Evolutionary conservation across 2,888 invertebrate species (phyloP), one percentile per base, ranked within the genome.

Genomic region (Tuberolachnus salignus): DNA sequence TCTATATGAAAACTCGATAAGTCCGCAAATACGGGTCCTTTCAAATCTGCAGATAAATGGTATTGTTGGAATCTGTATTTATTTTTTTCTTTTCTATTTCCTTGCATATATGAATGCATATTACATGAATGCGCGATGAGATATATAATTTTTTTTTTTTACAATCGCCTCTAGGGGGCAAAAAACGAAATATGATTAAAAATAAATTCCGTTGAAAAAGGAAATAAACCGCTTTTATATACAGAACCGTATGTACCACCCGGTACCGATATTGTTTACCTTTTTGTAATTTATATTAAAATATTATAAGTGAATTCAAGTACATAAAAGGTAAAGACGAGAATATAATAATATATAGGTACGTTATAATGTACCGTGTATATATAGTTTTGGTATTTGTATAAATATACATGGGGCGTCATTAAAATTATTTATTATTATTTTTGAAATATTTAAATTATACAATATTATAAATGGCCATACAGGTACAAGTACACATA

Each of bases 231-330:
- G 21, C 55, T 70, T 44, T 44, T 11, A 34, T 34, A 34, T 34
- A n/a, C n/a, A 9, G 21, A 42, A 44, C 55, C 16, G 34, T 34
- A 34, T 34, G 34, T 34, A 34, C 34, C 34, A 34, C 34, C 55
- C n/a, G 44, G 10, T 19, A 57, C 55, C 10, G 21, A 70, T 70
- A 70, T 70, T 55, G 53, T 69, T 55, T 55, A 10, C 21, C 16
- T 16, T 16, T 55, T 44, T 44, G 55, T 55, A 44, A 23, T 70
- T 70, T 55, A 70, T 70, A 55, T 23, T 57, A 44, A 55, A 57
- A 57, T 42, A 71, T 69, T 69, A 69, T 71, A 57, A 71, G n/a
- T 23, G 23, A 59, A 46, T 46, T 71, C 71, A 59, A 57, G 44
- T 46, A 1, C 46, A 26, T 59, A 71, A 46, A 71, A 46, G 71